phyloP scores from a whole-genome alignment of 2,888 invertebrate genomes.

The Odontocerum albicorne region DNA sequence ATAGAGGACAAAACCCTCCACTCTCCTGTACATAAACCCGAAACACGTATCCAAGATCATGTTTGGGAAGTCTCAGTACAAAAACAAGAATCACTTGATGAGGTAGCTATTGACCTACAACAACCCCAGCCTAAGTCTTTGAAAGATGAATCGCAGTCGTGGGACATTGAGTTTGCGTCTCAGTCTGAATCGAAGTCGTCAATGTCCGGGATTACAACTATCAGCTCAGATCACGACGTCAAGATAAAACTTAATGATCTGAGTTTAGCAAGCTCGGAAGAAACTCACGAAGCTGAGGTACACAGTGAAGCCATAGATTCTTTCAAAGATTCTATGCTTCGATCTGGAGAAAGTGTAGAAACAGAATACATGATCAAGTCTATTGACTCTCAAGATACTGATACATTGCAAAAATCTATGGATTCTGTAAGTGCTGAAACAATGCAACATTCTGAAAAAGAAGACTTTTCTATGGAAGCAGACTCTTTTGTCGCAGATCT shows the following conservation, averaged over 20 bases:
- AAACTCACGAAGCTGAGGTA: conserved; percentile 30
- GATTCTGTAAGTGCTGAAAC: conserved; percentile 58
- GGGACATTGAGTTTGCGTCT: conserved; percentile 29
- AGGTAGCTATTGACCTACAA: conserved; percentile 31
- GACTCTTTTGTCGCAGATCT: conserved; percentile 54
- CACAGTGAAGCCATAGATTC: conserved; percentile 33
- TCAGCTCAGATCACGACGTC: conserved; percentile 32
- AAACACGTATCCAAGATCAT: conserved; percentile 53
- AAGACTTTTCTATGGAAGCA: conserved; percentile 55
- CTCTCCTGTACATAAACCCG: conserved; percentile 53
- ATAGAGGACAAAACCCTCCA: conserved; percentile 47
- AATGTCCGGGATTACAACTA: conserved; percentile 29
- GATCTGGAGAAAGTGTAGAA: conserved; percentile 56
- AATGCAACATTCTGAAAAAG: conserved; percentile 48
- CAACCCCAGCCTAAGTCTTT: conserved; percentile 25
- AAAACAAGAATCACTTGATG: conserved; percentile 49
- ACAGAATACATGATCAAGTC: conserved; percentile 58
- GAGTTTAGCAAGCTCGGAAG: conserved; percentile 31
- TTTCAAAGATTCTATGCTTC: conserved; percentile 55
- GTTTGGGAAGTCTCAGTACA: conserved; percentile 53
- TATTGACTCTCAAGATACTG: conserved; percentile 56
- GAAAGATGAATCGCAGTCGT: conserved; percentile 27
- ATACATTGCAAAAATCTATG: conserved; percentile 56
- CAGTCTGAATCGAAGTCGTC: conserved; percentile 33
- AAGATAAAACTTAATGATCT: conserved; percentile 32